Evolutionary conservation across 2,888 invertebrate genomes (phyloP), one percentile per base, ranked within the genome.

Genomic region (Drosophila flavopinicola): DNA sequence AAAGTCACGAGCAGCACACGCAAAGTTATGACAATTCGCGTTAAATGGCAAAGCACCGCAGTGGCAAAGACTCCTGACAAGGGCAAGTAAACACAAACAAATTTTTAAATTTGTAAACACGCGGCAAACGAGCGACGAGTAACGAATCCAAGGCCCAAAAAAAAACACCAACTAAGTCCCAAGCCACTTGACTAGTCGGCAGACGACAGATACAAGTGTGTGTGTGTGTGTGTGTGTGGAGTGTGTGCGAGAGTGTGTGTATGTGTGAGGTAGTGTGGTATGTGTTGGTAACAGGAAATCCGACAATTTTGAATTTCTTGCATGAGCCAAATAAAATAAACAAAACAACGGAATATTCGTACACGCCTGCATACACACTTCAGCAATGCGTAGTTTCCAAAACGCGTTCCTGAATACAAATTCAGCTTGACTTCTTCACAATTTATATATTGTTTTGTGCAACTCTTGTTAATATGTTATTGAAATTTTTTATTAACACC

Each of bases 61-160:
- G 47, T n/a, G 42, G 32, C 20, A 25, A 24, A 39, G 25, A 37
- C 29, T 38, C 24, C 51, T 37, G 37, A 20, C 59, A 59, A 57
- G 71, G 64, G 29, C 66, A 73, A 65, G 84, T 63, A 67, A 86
- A 80, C 69, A 77, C 71, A 82, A 87, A 82, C 85, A 85, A 86
- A 82, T 87, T 82, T 87, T 82, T 63, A 85, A 87, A 87, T 87
- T 82, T 87, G 85, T 85, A 78, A 87, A 82, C 87, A 82, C 61
- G 70, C 65, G 45, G 65, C 75, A 67, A 76, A 73, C 56, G 69
- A 77, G 49, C 72, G 53, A 37, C 58, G 59, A 45, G 49, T 58
- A 75, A 72, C 69, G 65, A 66, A 78, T 61, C 35, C 71, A 63
- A 63, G 44, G 47, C 53, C 51, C 59, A 54, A 47, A 53, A 67